Evolutionary conservation across 1,140 invertebrate genomes (phyloP), one percentile per base, ranked within the genome.

Genomic region (Calephelis virginiensis): DNA sequence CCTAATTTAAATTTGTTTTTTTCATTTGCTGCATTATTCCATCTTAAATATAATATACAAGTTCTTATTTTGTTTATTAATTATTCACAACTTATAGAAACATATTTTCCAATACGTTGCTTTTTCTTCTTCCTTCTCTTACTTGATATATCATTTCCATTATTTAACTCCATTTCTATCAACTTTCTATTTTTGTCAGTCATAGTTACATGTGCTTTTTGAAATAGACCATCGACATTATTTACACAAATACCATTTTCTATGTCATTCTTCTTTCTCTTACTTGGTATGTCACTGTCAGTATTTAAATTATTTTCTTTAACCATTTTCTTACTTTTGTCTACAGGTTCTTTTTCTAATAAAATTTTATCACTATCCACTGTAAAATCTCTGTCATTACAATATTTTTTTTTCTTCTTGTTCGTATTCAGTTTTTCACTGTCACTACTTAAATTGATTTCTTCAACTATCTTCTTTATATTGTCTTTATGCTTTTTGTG

Each of bases 401-500:
- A 64, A 61, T 40, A 17, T 38, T 61, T 56, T 65, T 4, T 64
- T 65, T 64, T 14, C 37, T 64, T 56, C 67, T 56, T 69, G 43
- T 47, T 65, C 45, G 37, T 12, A 5, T 53, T 63, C 6, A 38
- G 6, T 17, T 38, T 62, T 13, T 71, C 66, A 40, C 63, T 53
- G 10, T 73, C 66, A 61, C 48, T 71, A 49, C 59, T 63, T 28
- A 71, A 60, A 68, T 17, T 67, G 6, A 61, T 49, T 37, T 75
- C 71, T 68, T 75, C 67, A 2, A 73, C 63, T 12, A 75, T 40
- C 66, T 71, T 43, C 12, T 68, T 60, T 46, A 45, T 45, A 6
- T 67, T 64, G 0, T 67, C 63, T 68, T 74, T 79, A 7, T 67
- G 38, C 70, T 76, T 81, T 13, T 82, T 82, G 50, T 85, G 82